A percentile compares a stretch with the other conserved stretches of the same genome.
phyloP scores from a whole-genome alignment of 2,113 vertebrate genomes.

The Tragelaphus scriptus region DNA sequence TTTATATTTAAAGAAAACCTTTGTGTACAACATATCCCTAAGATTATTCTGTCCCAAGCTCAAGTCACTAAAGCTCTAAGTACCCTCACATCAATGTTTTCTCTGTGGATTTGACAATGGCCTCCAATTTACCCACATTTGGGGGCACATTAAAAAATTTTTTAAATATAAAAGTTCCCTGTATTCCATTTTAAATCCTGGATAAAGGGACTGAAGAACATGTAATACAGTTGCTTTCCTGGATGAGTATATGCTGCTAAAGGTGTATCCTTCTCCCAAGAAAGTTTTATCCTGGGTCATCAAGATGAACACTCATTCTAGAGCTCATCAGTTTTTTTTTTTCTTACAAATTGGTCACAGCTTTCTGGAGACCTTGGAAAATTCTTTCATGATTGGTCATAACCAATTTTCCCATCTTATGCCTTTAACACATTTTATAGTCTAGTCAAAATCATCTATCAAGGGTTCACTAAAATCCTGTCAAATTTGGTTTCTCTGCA shows the following conservation, averaged over 20 bases:
- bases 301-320: neutral
- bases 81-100: neutral
- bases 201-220: neutral
- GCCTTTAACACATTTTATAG: neutral
- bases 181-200: neutral
- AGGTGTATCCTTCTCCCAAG: neutral
- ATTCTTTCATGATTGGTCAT: neutral
- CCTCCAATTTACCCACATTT: neutral
- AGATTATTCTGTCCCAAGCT: neutral
- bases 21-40: constrained; percentile 19
- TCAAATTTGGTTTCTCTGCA: neutral
- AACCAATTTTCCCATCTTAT: neutral
- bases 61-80: neutral
- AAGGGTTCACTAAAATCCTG: neutral
- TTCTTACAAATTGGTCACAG: neutral
- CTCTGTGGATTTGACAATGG: neutral
- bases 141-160: neutral
- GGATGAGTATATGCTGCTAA: neutral
- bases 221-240: neutral
- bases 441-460: neutral
- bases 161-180: neutral
- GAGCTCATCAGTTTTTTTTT: neutral
- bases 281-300: neutral
- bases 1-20: constrained; percentile 34
- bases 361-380: neutral